These are phyloP conservation scores for Ophiodon elongatus DNA, from an alignment of 2,113 vertebrate species.

Conservation along the genomic window DNA sequence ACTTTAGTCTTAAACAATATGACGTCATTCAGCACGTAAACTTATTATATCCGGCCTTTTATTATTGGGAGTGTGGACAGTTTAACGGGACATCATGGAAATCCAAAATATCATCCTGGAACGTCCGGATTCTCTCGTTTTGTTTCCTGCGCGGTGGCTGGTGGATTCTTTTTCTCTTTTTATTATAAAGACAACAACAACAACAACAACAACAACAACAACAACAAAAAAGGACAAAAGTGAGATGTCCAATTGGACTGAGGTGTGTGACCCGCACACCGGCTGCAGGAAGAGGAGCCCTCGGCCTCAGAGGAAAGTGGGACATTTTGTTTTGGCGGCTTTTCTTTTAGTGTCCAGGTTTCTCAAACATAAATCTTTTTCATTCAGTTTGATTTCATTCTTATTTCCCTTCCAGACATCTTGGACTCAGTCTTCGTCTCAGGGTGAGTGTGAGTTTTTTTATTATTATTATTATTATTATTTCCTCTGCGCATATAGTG, in stretches of 20 bases:
- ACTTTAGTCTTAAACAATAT: not conserved
- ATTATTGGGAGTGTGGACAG: not conserved
- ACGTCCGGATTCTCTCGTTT: not conserved
- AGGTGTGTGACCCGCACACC: not conserved
- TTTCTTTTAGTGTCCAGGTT: too few species aligned
- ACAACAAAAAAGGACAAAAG: not conserved
- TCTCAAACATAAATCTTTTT: not conserved
- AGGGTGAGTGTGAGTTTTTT: conserved; percentile 26
- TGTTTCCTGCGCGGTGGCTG: too few species aligned
- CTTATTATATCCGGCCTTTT: not conserved
- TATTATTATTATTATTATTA: not conserved
- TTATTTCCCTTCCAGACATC: not conserved
- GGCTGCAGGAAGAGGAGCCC: not conserved
- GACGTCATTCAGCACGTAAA: not conserved
- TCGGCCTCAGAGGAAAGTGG: not conserved
- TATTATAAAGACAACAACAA: not conserved
- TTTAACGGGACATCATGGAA: not conserved
- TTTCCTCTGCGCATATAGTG: not conserved
- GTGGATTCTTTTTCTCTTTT: not conserved
- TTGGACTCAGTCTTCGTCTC: conserved; percentile 5
- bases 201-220: too few species aligned
- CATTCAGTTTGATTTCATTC: not conserved
- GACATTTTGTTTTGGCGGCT: not conserved
- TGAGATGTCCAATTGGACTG: not conserved
- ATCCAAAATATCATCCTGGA: not conserved